Base-by-base conservation (phyloP, 1,140 invertebrate genomes). In the Pararge aegeria region DNA sequence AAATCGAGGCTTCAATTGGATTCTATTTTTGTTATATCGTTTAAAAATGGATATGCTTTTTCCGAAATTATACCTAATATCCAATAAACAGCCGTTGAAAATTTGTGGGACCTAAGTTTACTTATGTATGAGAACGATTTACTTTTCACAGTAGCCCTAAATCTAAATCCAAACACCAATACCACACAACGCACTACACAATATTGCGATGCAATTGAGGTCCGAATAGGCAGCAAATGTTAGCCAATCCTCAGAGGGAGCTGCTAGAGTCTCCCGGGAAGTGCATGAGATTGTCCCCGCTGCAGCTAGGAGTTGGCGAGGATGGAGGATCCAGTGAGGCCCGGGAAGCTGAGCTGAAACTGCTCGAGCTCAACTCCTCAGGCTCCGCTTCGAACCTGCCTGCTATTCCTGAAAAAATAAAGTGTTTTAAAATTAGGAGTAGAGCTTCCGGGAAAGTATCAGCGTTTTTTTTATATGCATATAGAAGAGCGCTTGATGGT, bases 341-440 rank as follows among this genome's bases (percentile, higher is more conserved):
- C 40, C 95, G 92, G 70, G 94, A 95, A 2, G 94, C 93, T 2
- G 95, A 96, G 75, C 95, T 95, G 67, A 96, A 94, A 76, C 95
- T 96, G 74, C 95, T 96, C 10, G 94, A 94, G 74, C 95, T 96
- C 37, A 95, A 76, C 71, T 96, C 95, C 68, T 96, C 95, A 24
- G 93, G 94, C 64, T 93, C 92, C n/a, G 81, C 73, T 37, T 87
- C 84, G 55, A 70, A 86, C 5, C 85, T 80, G n/a, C 70, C 59
- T 6, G 78, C 51, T 44, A 70, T 71, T 5, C 57, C 82, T 83
- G 70, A 20, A 82, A 83, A 24, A 24, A 24, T 24, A 4, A 2
- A 24, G 24, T 24, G 2, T 24, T 18, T 16, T 6, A 16, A 6
- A 16, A 42, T 18, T 16, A 10, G 18, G n/a, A n/a, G n/a, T n/a